Evolutionary conservation across 2,113 vertebrate genomes (phyloP).

Genomic region (Chloropsis cyanopogon): DNA sequence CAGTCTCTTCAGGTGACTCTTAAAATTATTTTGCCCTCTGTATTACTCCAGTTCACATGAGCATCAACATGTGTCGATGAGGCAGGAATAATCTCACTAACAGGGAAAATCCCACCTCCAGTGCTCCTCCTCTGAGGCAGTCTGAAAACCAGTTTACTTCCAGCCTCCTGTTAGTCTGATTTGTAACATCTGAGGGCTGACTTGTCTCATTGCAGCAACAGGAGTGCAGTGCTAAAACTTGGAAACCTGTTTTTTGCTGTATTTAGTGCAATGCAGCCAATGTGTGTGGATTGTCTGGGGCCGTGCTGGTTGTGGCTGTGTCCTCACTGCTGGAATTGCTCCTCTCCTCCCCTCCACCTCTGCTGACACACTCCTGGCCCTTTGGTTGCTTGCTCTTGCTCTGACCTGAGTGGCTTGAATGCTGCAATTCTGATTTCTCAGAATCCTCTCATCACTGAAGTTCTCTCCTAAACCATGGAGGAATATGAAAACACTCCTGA

Average conservation of each 20-base stretch:
- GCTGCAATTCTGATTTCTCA: background rate
- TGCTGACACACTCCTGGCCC: background rate
- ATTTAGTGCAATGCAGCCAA: fast-evolving
- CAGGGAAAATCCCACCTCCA: background rate
- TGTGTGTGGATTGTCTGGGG: background rate
- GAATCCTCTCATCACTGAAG: background rate
- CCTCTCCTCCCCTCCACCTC: background rate
- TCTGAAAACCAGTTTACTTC: background rate
- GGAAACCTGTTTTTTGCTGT: background rate
- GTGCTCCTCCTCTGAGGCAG: background rate
- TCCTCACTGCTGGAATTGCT: background rate
- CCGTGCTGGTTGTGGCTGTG: background rate
- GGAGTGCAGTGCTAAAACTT: background rate
- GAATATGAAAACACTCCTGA: background rate
- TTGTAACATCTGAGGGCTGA: background rate
- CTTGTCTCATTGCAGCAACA: background rate
- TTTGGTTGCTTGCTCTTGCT: background rate
- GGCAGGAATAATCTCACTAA: background rate
- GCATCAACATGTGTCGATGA: fast-evolving
- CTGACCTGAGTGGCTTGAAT: background rate
- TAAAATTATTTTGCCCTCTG: background rate
- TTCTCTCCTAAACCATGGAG: background rate
- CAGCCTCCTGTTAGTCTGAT: background rate
- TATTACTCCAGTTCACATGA: background rate
- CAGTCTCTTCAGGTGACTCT: background rate